These are phyloP conservation scores for Unio pictorum DNA, from an alignment of 2,888 invertebrate genomes.

Conservation along the genomic window DNA sequence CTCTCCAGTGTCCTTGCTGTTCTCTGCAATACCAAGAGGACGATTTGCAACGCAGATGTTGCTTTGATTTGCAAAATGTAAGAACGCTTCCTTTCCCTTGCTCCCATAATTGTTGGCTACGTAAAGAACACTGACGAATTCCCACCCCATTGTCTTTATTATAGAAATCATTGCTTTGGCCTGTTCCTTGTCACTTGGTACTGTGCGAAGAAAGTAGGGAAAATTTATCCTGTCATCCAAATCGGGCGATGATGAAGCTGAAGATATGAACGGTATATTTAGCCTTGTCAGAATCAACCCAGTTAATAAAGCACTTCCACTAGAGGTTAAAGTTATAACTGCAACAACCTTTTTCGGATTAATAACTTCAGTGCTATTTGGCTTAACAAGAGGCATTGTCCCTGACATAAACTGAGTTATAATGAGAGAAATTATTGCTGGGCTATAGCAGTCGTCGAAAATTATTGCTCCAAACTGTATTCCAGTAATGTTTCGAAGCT, in stretches of 20 bases:
- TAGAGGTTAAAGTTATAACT: conserved; percentile 75
- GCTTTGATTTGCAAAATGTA: conserved; percentile 33
- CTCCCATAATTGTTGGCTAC: conserved; percentile 63
- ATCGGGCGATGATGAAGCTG: conserved; percentile 57
- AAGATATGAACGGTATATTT: conserved; percentile 58
- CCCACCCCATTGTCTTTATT: conserved; percentile 50
- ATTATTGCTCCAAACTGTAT: conserved; percentile 59
- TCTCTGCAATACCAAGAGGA: conserved; percentile 42
- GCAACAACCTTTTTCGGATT: conserved; percentile 64
- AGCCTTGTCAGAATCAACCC: conserved; percentile 48
- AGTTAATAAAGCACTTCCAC: conserved; percentile 55
- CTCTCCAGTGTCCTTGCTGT: conserved; percentile 14
- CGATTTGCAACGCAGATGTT: conserved; percentile 54
- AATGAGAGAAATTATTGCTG: conserved; percentile 29
- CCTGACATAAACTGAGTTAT: conserved; percentile 41
- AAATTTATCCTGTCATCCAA: conserved; percentile 56
- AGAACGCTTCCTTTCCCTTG: conserved; percentile 51
- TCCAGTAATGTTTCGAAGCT: conserved; percentile 30
- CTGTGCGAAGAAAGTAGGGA: conserved; percentile 64
- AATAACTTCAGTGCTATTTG: conserved; percentile 17
- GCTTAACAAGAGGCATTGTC: conserved; percentile 21
- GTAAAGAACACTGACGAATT: conserved; percentile 58
- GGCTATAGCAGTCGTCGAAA: conserved; percentile 64
- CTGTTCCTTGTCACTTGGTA: conserved; percentile 63
- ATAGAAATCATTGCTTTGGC: conserved; percentile 56